A percentile compares a stretch with the other conserved stretches of the same genome.
These are phyloP conservation scores for Mionectes macconnelli DNA, from an alignment of 2,113 vertebrate species.

Conservation along the genomic window DNA sequence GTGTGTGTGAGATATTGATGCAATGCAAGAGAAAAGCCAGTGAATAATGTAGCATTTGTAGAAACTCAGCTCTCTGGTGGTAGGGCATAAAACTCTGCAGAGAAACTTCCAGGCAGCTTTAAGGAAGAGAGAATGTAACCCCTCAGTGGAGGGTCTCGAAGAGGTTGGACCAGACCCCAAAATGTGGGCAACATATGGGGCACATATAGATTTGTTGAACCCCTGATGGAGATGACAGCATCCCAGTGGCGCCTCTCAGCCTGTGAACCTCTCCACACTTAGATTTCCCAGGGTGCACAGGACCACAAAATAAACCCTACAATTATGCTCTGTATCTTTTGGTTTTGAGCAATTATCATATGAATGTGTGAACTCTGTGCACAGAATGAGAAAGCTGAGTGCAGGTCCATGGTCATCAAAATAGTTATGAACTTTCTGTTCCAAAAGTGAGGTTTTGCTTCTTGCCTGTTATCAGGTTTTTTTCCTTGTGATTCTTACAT, in stretches of 20 bases:
- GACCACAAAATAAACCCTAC: constrained; percentile 21
- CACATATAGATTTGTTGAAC: background rate
- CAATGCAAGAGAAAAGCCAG: background rate
- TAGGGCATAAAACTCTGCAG: background rate
- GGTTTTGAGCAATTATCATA: constrained; percentile 44
- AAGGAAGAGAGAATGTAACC: background rate
- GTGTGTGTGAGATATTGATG: background rate
- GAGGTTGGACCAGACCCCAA: background rate
- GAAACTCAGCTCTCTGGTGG: background rate
- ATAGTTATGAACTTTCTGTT: background rate
- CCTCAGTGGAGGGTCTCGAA: background rate
- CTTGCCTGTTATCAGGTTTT: background rate
- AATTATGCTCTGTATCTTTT: constrained; percentile 49
- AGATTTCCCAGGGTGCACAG: constrained; percentile 20
- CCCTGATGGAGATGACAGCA: background rate
- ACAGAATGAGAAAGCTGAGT: background rate
- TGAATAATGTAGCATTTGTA: background rate
- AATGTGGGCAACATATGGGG: background rate
- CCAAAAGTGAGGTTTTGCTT: background rate
- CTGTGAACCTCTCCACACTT: constrained; percentile 1
- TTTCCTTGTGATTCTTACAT: background rate
- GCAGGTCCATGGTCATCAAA: background rate
- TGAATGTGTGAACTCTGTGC: constrained; percentile 22
- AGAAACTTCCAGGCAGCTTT: background rate
- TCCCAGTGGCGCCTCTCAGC: background rate